A percentile compares a stretch with the other conserved stretches of the same genome.
Conservation (phyloP, 2,113 vertebrate genomes). For the Athene cunicularia region DNA sequence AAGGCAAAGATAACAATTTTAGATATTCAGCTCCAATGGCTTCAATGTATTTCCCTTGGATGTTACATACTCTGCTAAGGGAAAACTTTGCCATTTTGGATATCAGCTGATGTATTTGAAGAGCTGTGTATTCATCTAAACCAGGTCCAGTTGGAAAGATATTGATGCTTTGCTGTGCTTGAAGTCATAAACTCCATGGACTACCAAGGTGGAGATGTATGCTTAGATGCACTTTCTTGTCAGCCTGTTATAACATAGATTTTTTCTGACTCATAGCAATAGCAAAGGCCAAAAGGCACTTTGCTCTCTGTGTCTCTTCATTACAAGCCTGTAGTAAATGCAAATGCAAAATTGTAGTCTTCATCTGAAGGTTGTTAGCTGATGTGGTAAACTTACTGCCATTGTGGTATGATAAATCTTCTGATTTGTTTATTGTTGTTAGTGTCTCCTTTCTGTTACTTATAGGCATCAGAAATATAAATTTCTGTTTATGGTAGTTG, state of each 20-base stretch:
- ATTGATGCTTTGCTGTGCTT: not conserved
- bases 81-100: not conserved
- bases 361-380: not conserved
- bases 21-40: not conserved
- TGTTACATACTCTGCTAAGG: not conserved
- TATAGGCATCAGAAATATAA: slow-evolving; percentile 6
- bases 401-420: not conserved
- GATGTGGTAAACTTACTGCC: not conserved
- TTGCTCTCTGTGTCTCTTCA: not conserved
- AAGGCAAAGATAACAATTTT: not conserved
- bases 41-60: not conserved
- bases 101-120: not conserved
- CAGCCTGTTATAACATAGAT: not conserved
- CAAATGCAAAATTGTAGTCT: not conserved
- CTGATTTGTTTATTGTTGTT: slow-evolving; percentile 16
- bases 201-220: not conserved
- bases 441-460: slow-evolving; percentile 34
- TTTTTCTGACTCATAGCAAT: not conserved
- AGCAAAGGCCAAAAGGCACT: not conserved
- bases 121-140: not conserved
- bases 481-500: slow-evolving; percentile 1
- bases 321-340: slow-evolving; percentile 19
- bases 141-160: not conserved
- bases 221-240: not conserved
- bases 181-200: not conserved